Evolutionary conservation across 2,888 invertebrate species (phyloP), one percentile per base, ranked within the genome.

Genomic region (Drosophila birchii): DNA sequence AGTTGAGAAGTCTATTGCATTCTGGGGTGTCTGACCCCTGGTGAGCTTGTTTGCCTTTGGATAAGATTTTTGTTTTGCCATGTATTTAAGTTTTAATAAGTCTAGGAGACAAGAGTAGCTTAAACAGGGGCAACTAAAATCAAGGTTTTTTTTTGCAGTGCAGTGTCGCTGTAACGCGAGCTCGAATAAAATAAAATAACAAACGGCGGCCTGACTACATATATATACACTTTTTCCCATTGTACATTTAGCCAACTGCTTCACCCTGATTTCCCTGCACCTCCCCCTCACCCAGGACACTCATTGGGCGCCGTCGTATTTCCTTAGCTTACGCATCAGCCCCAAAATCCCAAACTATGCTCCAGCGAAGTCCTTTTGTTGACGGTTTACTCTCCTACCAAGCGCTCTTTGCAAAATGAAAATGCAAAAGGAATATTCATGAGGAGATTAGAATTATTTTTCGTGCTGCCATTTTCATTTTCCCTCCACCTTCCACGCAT

Each of bases 391-490:
- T 70, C 82, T 78, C 55, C 53, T 61, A 23, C 45, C 72, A 51
- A 68, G 55, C 76, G 80, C 89, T 86, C 83, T 86, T 89, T 85
- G 82, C 79, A 74, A 82, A 84, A 83, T 83, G 86, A 89, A 92
- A 92, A 92, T 89, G 86, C 76, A 88, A 89, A 90, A 87, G 88
- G 91, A 91, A 91, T 91, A 91, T 91, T 91, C 92, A 91, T 92
- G 92, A 92, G 91, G 78, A 91, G 92, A 91, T 92, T 92, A 90
- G 90, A 92, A 91, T 91, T 92, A 90, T 92, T 90, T 90, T 88
- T 87, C 78, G 78, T 86, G 66, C 89, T 91, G 91, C 88, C 91
- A 90, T 88, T 90, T 85, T 86, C 82, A 78, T 81, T 87, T 87
- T 75, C 69, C 76, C 79, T 84, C 70, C 78, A 72, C 71, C 83